Conservation (phyloP, 1,140 invertebrate species). For the Caenorhabditis inopinata region DNA sequence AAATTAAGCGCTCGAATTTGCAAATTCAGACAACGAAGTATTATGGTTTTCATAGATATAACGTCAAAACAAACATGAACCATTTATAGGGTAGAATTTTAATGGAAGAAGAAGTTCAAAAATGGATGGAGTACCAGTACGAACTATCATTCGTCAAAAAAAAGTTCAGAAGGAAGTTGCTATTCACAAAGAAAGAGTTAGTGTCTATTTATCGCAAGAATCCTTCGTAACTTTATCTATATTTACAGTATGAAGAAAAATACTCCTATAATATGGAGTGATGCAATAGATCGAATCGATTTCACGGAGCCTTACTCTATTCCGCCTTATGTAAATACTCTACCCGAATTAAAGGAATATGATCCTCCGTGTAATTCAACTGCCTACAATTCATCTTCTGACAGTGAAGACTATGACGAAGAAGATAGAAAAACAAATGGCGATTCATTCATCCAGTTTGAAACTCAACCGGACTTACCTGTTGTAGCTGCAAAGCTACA, state of each 20-base stretch:
- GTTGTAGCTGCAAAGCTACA: neutral
- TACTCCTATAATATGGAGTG: neutral
- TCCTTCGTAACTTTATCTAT: no score
- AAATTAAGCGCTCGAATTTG: no score
- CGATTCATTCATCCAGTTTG: neutral
- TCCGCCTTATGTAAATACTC: neutral
- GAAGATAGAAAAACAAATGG: neutral
- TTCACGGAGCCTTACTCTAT: neutral
- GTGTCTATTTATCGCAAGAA: no score
- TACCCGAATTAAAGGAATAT: neutral
- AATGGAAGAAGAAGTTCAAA: neutral
- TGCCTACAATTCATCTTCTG: slow-evolving; percentile 5
- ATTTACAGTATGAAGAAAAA: no score
- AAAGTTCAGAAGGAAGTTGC: neutral
- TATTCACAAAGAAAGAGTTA: neutral
- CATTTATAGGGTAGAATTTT: neutral
- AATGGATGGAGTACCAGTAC: slow-evolving; percentile 5
- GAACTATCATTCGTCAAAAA: neutral
- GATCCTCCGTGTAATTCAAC: neutral
- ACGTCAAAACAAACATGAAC: no score
- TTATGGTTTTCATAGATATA: no score
- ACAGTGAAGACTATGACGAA: neutral
- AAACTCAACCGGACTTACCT: neutral
- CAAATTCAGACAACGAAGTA: no score
- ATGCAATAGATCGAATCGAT: neutral